Conservation (phyloP, 2,888 invertebrate genomes). For the Vandiemenella viatica region DNA sequence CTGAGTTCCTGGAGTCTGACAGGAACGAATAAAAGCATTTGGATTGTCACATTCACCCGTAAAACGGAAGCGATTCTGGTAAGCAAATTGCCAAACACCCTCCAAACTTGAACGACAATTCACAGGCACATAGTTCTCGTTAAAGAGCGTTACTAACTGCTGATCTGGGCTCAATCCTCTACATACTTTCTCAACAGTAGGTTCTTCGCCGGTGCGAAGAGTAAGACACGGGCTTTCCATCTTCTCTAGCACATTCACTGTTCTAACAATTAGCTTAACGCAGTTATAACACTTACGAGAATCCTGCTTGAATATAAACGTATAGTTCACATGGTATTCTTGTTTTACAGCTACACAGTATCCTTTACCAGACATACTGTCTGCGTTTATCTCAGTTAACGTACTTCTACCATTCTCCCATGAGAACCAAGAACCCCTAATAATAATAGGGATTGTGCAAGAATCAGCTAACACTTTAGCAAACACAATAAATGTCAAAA, state of each 20-base stretch:
- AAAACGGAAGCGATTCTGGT: slow-evolving; percentile 73
- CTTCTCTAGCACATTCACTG: slow-evolving; percentile 78
- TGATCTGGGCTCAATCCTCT: slow-evolving; percentile 57
- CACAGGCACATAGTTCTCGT: slow-evolving; percentile 76
- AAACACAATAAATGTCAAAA: too few species aligned
- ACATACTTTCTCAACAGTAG: slow-evolving; percentile 65
- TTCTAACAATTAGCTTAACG: slow-evolving; percentile 68
- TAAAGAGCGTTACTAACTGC: slow-evolving; percentile 69
- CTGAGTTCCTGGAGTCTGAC: slow-evolving; percentile 90
- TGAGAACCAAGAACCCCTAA: slow-evolving; percentile 83
- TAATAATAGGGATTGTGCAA: slow-evolving; percentile 60
- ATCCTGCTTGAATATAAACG: slow-evolving; percentile 55
- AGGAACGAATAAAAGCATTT: slow-evolving; percentile 80
- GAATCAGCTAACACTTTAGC: too few species aligned
- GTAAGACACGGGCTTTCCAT: slow-evolving; percentile 54
- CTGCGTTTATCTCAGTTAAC: slow-evolving; percentile 65
- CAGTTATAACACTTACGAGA: slow-evolving; percentile 63
- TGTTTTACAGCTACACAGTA: slow-evolving; percentile 56
- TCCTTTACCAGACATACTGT: slow-evolving; percentile 53
- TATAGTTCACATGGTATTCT: slow-evolving; percentile 66
- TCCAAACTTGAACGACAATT: slow-evolving; percentile 86
- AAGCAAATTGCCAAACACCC: slow-evolving; percentile 90
- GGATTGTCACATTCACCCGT: slow-evolving; percentile 83
- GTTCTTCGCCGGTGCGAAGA: slow-evolving; percentile 43
- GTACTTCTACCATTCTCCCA: slow-evolving; percentile 77